Conservation (phyloP, 2,797 vertebrate genomes). For the Danio albolineatus region DNA sequence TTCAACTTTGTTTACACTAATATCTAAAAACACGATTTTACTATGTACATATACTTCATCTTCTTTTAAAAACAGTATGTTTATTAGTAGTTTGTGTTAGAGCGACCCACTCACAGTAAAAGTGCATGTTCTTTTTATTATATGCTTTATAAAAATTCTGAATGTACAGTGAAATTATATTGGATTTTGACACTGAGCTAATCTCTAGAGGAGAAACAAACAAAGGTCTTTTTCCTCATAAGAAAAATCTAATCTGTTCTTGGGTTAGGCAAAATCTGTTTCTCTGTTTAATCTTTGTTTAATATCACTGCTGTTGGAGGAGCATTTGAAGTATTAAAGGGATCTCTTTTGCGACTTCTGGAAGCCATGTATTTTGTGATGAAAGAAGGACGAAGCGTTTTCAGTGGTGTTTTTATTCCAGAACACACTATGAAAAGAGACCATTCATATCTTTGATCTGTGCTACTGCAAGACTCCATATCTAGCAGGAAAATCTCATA, state of each 20-base stretch:
- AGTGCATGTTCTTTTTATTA: neutral
- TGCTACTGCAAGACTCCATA: neutral
- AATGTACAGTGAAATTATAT: neutral
- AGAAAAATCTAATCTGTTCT: neutral
- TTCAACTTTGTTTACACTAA: too few relatives aligned
- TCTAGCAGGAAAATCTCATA: neutral
- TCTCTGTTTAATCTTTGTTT: neutral
- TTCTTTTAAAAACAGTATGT: neutral
- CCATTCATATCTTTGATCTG: constrained; percentile 1
- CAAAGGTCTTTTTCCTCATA: neutral
- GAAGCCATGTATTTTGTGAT: neutral
- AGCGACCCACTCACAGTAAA: constrained; percentile 1
- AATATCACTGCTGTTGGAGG: neutral
- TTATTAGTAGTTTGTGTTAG: neutral
- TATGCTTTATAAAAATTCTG: neutral
- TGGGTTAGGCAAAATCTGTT: neutral
- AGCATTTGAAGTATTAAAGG: neutral
- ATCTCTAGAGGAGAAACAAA: neutral
- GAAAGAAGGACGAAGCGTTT: neutral
- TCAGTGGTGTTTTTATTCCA: neutral
- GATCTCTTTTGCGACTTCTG: neutral
- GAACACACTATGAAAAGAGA: neutral
- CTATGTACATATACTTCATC: neutral
- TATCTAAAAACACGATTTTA: too few relatives aligned
- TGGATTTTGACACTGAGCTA: neutral